Percentiles rank a stretch among this genome's conserved stretches.
Conservation (phyloP, 2,113 vertebrate genomes). For the Lagopus muta region DNA sequence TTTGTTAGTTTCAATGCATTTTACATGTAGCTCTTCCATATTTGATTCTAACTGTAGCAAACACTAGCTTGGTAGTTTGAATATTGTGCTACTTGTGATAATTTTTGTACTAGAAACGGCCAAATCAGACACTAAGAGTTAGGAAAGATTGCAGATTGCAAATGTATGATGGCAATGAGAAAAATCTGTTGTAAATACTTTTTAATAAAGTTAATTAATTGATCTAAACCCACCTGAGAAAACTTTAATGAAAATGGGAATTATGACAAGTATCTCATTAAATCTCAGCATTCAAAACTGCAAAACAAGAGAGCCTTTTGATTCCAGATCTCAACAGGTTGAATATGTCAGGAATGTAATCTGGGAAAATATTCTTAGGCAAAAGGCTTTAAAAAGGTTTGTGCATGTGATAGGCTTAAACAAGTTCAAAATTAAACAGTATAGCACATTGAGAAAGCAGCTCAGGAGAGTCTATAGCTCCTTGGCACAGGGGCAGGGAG, state of each 20-base stretch:
- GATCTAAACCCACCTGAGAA: constrained; percentile 32
- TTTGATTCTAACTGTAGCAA: not conserved
- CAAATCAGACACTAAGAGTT: not conserved
- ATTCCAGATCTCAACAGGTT: constrained; percentile 33
- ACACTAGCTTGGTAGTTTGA: not conserved
- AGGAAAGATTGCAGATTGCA: not conserved
- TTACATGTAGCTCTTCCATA: not conserved
- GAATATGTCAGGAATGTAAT: constrained; percentile 13
- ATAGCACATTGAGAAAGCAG: constrained; percentile 1
- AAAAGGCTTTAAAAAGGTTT: constrained; percentile 32
- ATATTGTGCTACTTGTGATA: not conserved
- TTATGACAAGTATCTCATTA: not conserved
- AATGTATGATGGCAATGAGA: not conserved
- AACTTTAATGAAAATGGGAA: constrained; percentile 6
- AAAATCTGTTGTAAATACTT: not conserved
- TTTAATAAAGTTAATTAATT: constrained; percentile 35
- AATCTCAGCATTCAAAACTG: constrained; percentile 16
- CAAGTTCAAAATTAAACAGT: constrained; percentile 15
- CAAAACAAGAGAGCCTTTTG: constrained; percentile 58
- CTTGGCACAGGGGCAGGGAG: not conserved
- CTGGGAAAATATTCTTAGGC: constrained; percentile 49
- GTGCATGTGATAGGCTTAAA: constrained; percentile 48
- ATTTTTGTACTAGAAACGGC: not conserved
- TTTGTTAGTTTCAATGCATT: not conserved
- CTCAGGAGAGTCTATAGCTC: not conserved